Conservation (phyloP, 2,113 vertebrate genomes). For the Barnardius zonarius region DNA sequence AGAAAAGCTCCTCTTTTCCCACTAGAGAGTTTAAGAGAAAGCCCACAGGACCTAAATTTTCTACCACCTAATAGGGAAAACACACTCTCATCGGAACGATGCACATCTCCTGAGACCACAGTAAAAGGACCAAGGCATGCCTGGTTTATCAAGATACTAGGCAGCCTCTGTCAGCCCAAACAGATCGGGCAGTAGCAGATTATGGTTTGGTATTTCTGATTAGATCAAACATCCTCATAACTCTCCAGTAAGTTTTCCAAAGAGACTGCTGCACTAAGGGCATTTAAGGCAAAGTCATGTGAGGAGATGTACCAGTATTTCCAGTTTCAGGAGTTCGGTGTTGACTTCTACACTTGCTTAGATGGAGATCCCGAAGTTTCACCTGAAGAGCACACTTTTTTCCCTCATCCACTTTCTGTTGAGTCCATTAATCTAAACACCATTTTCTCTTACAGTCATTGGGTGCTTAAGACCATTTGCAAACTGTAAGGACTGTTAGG, state of each 20-base stretch:
- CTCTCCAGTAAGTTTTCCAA: neutral
- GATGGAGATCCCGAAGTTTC: neutral
- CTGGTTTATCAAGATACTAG: neutral
- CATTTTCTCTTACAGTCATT: neutral
- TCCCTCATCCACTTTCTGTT: neutral
- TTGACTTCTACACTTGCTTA: constrained; percentile 20
- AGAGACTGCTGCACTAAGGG: neutral
- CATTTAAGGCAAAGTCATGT: neutral
- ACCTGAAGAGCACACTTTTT: neutral
- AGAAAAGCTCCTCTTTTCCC: neutral
- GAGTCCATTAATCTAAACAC: neutral
- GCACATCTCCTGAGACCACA: neutral
- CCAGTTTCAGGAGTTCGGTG: constrained; percentile 24
- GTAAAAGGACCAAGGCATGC: rapidly evolving
- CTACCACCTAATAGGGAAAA: neutral
- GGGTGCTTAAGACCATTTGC: neutral
- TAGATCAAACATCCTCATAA: constrained; percentile 1
- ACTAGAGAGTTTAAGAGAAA: neutral
- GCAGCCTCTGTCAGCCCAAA: neutral
- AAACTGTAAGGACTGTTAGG: neutral
- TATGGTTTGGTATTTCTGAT: neutral
- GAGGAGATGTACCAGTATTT: constrained; percentile 53
- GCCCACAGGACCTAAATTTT: neutral
- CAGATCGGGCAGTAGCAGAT: neutral
- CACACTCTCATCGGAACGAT: neutral